Conservation (phyloP, 2,888 invertebrate genomes). For the Invenusta paracnida region DNA sequence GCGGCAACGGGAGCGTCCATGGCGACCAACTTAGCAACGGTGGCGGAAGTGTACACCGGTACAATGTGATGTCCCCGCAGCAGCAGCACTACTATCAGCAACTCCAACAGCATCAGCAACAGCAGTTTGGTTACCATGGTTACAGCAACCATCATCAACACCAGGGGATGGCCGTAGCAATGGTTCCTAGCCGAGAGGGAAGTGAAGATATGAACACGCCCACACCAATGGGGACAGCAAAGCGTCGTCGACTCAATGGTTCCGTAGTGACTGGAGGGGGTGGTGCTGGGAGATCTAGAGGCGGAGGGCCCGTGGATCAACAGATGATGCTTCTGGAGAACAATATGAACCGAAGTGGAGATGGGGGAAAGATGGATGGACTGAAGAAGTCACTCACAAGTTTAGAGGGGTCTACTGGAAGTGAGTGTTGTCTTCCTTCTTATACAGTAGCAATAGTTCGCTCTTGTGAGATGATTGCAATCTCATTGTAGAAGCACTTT, state of each 20-base stretch:
- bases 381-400: neutral
- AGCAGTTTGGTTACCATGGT: neutral
- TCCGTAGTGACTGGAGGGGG: neutral
- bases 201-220: neutral
- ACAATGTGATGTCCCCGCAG: too few species aligned
- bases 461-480: too few species aligned
- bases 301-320: neutral
- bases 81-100: too few species aligned
- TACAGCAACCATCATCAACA: neutral
- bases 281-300: neutral
- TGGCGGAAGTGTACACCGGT: too few species aligned
- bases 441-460: too few species aligned
- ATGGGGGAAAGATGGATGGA: constrained; percentile 6
- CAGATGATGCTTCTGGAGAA: neutral
- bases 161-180: neutral
- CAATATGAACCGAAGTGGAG: neutral
- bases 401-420: neutral
- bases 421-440: neutral
- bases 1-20: neutral
- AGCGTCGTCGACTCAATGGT: neutral
- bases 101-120: neutral
- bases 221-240: neutral
- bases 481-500: too few species aligned
- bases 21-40: too few species aligned
- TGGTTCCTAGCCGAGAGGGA: neutral